These are phyloP conservation scores for Nautilus pompilius DNA, from an alignment of 1,140 invertebrate genomes.

Conservation along the genomic window DNA sequence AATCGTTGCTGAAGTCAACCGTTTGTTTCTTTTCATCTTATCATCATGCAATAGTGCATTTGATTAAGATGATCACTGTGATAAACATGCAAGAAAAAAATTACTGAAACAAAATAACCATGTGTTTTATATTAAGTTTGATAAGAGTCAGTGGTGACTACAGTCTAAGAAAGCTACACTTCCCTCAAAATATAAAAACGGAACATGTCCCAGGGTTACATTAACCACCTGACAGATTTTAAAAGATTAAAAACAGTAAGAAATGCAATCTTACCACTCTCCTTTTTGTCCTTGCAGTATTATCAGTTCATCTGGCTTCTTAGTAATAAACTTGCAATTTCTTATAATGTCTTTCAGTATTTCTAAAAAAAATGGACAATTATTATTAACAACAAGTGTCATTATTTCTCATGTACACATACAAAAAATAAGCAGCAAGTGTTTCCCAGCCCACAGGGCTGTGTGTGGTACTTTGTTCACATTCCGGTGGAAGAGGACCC, in stretches of 20 bases:
- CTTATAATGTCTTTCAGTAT: conserved; percentile 48
- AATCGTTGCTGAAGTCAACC: not conserved
- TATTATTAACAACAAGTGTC: not conserved
- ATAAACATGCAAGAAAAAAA: not conserved
- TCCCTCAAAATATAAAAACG: not conserved
- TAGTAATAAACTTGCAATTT: conserved; percentile 42
- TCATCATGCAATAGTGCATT: not conserved
- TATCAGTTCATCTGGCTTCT: conserved; percentile 43
- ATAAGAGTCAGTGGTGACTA: not conserved
- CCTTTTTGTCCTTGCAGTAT: conserved; percentile 50
- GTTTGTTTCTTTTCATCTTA: not conserved
- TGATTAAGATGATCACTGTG: not conserved
- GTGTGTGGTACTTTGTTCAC: too few species aligned
- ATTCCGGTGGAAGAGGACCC: too few species aligned
- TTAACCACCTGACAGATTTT: not conserved
- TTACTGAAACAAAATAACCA: not conserved
- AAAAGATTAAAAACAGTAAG: not conserved
- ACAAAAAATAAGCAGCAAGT: too few species aligned
- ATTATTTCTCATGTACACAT: too few species aligned
- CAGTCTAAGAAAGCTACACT: not conserved
- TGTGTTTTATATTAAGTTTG: not conserved
- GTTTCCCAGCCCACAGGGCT: too few species aligned
- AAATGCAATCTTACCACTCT: conserved; percentile 39
- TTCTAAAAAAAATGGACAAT: conserved; percentile 29
- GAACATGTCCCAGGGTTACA: not conserved